A percentile compares a stretch with the other conserved stretches of the same genome.
phyloP scores from a whole-genome alignment of 2,888 invertebrate species.

The Monopis laevigella region DNA sequence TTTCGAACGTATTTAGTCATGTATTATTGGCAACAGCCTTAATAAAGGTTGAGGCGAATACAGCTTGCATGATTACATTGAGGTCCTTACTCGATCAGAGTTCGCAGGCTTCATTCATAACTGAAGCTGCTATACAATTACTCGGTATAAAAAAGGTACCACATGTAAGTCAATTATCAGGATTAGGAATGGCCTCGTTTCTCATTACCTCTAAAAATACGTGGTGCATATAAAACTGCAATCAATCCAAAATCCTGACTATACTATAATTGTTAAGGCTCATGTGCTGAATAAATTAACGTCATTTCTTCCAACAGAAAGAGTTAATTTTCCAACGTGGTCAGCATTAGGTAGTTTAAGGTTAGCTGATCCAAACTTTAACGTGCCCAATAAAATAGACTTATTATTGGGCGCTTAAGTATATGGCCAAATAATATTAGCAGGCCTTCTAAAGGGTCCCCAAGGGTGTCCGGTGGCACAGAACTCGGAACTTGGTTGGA shows the following conservation, averaged over 20 bases:
- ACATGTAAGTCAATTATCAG: no score
- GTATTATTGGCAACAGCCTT: no score
- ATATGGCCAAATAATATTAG: slow-evolving; percentile 5
- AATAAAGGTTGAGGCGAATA: background rate
- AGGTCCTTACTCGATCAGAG: slow-evolving; percentile 14
- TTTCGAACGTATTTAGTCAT: background rate
- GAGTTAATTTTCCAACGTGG: slow-evolving; percentile 12
- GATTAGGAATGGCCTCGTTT: no score
- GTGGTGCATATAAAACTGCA: slow-evolving; percentile 17
- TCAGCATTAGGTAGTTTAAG: background rate
- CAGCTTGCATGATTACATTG: background rate
- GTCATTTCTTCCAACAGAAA: slow-evolving; percentile 15
- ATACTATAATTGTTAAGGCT: slow-evolving; percentile 16
- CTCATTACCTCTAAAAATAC: no score
- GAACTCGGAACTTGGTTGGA: no score
- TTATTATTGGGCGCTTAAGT: background rate
- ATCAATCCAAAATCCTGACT: slow-evolving; percentile 16
- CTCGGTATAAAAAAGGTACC: no score
- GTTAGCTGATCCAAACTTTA: slow-evolving; percentile 1
- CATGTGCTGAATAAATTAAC: slow-evolving; percentile 18
- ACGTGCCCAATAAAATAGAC: background rate
- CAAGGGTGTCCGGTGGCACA: no score
- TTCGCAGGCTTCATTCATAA: no score
- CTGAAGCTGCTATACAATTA: no score
- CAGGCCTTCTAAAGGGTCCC: no score